A percentile compares a stretch with the other conserved stretches of the same genome.
phyloP scores from a whole-genome alignment of 1,140 invertebrate species.

The Chrysomallon squamiferum region DNA sequence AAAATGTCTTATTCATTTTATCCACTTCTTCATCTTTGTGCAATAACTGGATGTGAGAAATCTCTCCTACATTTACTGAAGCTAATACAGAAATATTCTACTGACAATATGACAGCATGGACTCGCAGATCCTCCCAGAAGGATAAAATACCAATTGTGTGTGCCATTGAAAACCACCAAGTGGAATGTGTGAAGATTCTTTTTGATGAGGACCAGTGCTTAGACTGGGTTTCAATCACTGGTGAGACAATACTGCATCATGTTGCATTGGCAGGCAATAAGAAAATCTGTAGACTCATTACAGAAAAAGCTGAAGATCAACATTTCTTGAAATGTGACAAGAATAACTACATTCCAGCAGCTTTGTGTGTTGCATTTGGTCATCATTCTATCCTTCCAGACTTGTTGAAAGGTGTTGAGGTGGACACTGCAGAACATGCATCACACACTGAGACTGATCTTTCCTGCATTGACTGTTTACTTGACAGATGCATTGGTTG shows the following conservation, averaged over 20 bases:
- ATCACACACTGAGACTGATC: not conserved
- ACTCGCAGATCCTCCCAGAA: not conserved
- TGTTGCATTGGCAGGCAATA: not conserved
- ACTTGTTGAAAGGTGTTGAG: not conserved
- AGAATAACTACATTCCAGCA: not conserved
- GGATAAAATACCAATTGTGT: not conserved
- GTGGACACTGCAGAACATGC: not conserved
- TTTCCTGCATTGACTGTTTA: not conserved
- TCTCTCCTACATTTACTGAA: not conserved
- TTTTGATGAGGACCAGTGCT: not conserved
- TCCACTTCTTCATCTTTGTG: constrained; percentile 6
- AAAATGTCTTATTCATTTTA: not conserved
- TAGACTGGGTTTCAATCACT: not conserved
- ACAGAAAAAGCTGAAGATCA: not conserved
- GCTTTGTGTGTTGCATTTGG: not conserved
- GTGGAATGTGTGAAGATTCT: not conserved
- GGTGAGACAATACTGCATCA: not conserved
- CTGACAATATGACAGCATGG: not conserved
- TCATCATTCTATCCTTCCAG: not conserved
- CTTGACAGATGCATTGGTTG: not conserved
- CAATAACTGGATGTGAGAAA: not conserved
- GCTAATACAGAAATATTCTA: not conserved
- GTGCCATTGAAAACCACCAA: not conserved
- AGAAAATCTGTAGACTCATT: too few species aligned
- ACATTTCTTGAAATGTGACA: not conserved